Percentiles rank a stretch among this genome's conserved stretches.
phyloP scores from a whole-genome alignment of 2,888 invertebrate genomes.

The Spodoptera littoralis region DNA sequence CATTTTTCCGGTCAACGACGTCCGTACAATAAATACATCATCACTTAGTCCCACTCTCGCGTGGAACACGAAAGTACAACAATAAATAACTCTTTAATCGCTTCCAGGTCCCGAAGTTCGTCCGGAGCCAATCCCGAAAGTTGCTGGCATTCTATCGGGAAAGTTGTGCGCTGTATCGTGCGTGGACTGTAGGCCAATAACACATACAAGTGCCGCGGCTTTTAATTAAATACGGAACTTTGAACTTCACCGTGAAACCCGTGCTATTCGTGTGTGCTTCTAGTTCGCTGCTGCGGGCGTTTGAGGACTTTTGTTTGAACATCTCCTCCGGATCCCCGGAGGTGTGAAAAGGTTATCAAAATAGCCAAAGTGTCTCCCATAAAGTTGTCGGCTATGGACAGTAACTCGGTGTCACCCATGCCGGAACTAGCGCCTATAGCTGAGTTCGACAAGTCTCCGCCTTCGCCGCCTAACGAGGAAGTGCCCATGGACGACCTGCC shows the following conservation, averaged over 20 bases:
- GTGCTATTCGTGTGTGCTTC: slow-evolving; percentile 19
- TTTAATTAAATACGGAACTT: slow-evolving; percentile 51
- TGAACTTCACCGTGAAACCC: slow-evolving; percentile 48
- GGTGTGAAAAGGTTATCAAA: slow-evolving; percentile 69
- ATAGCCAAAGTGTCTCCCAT: slow-evolving; percentile 88
- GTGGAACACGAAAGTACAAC: slow-evolving; percentile 56
- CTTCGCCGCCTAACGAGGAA: slow-evolving; percentile 90
- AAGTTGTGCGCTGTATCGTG: slow-evolving; percentile 55
- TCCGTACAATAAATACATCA: slow-evolving; percentile 35
- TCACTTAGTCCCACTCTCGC: slow-evolving; percentile 16
- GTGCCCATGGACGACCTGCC: slow-evolving; percentile 91
- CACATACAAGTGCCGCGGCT: slow-evolving; percentile 44
- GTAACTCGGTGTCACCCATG: slow-evolving; percentile 92
- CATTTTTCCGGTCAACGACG: slow-evolving; percentile 57
- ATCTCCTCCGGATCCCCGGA: slow-evolving; percentile 78
- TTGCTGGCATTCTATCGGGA: slow-evolving; percentile 60
- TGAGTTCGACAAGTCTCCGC: slow-evolving; percentile 92
- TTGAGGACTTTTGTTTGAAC: slow-evolving; percentile 38
- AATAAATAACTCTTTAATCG: slow-evolving; percentile 71
- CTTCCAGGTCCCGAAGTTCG: slow-evolving; percentile 71
- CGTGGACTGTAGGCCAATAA: slow-evolving; percentile 25
- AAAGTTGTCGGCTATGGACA: slow-evolving; percentile 90
- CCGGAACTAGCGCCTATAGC: slow-evolving; percentile 91
- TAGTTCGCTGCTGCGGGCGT: slow-evolving; percentile 33
- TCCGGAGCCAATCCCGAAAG: slow-evolving; percentile 65